Conservation (phyloP, 1,140 invertebrate genomes). For the Heliconius eleuchia region DNA sequence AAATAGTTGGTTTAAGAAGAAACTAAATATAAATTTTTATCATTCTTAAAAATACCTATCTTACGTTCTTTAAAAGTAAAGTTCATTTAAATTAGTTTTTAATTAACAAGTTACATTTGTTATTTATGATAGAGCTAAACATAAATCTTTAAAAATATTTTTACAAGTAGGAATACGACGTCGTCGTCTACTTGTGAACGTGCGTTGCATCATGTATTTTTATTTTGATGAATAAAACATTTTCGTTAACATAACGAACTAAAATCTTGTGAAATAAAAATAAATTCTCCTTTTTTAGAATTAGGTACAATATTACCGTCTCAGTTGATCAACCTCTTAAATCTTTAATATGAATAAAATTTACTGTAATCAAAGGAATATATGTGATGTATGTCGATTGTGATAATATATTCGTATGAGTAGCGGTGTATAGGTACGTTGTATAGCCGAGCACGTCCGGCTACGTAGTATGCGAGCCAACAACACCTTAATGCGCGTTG, state of each 20-base stretch:
- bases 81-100: no score
- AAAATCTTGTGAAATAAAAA: background rate
- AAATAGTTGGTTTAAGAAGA: background rate
- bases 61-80: no score
- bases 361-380: background rate
- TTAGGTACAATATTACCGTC: no score
- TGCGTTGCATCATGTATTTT: conserved; percentile 7
- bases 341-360: background rate
- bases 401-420: background rate
- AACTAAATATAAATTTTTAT: background rate
- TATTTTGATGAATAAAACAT: conserved; percentile 4
- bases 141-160: background rate
- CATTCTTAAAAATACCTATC: no score
- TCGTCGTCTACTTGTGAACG: background rate
- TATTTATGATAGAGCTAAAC: background rate
- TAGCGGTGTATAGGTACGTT: background rate
- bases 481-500: conserved; percentile 46
- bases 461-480: conserved; percentile 31
- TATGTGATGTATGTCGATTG: background rate
- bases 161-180: background rate
- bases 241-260: background rate
- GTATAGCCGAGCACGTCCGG: conserved; percentile 34
- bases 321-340: background rate
- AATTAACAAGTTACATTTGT: no score
- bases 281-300: no score